A percentile compares a stretch with the other conserved stretches of the same genome.
These are phyloP conservation scores for Coremacera marginata DNA, from an alignment of 2,888 invertebrate species.

Conservation along the genomic window DNA sequence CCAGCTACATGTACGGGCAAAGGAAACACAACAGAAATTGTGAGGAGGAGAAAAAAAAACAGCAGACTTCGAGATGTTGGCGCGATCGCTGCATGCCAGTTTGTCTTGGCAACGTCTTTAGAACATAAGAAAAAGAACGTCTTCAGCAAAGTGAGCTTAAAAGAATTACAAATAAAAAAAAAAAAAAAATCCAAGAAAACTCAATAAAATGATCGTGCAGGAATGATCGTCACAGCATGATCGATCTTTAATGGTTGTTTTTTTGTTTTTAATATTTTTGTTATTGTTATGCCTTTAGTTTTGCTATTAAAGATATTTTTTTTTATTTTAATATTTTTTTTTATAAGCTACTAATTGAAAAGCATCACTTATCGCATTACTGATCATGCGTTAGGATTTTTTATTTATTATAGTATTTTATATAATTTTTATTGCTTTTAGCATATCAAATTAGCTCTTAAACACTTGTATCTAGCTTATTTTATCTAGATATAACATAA, in stretches of 20 bases:
- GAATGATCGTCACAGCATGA: constrained; percentile 10
- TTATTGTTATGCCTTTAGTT: background rate
- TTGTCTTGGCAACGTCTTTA: background rate
- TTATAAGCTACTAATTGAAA: constrained; percentile 1
- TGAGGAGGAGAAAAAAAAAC: background rate
- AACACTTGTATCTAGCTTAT: background rate
- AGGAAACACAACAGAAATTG: background rate
- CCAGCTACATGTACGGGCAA: background rate
- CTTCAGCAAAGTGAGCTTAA: background rate
- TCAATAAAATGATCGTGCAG: background rate
- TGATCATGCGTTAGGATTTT: background rate
- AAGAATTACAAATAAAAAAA: background rate
- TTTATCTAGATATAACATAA: background rate
- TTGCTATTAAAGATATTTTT: background rate
- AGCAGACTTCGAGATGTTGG: background rate
- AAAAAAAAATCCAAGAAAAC: background rate
- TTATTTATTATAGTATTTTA: background rate
- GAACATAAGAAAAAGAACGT: background rate
- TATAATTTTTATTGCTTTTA: too few relatives aligned
- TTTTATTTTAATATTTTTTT: background rate
- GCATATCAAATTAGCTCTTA: background rate
- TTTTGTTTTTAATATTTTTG: background rate
- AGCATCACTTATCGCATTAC: background rate
- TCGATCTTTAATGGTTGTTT: background rate
- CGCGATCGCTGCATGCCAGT: background rate